phyloP scores from a whole-genome alignment of 1,140 invertebrate genomes.

The Lepidostoma basale region DNA sequence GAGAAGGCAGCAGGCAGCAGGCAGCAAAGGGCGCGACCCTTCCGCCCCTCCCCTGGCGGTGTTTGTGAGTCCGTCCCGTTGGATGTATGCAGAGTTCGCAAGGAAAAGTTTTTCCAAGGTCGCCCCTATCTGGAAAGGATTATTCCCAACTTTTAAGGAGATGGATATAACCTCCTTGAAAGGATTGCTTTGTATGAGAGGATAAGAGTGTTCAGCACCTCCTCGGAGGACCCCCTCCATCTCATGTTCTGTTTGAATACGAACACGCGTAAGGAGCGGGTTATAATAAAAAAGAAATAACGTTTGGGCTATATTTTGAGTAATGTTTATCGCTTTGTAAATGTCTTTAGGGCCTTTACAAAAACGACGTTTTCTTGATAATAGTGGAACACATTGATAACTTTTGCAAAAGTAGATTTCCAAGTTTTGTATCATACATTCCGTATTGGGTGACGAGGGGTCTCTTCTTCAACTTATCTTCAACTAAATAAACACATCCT shows the following conservation, averaged over 20 bases:
- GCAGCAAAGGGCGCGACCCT: too few species aligned
- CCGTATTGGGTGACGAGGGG: not conserved
- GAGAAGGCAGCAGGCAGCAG: too few species aligned
- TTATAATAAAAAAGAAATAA: constrained; percentile 19
- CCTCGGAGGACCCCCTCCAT: not conserved
- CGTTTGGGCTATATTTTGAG: constrained; percentile 21
- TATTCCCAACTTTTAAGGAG: constrained; percentile 34
- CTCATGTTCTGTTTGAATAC: constrained; percentile 6
- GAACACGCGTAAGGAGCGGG: not conserved
- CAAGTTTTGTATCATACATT: not conserved
- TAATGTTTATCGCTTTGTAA: constrained; percentile 30
- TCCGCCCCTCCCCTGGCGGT: too few species aligned
- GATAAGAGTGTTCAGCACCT: constrained; percentile 19
- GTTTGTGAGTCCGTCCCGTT: too few species aligned
- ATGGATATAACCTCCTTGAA: constrained; percentile 32
- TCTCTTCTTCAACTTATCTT: not conserved
- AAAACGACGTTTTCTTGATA: constrained; percentile 14
- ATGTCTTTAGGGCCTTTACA: constrained; percentile 22
- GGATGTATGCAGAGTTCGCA: too few species aligned
- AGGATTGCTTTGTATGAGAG: constrained; percentile 23
- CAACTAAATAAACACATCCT: not conserved
- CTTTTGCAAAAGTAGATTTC: not conserved
- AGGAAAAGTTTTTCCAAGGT: constrained; percentile 35
- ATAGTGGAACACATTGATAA: constrained; percentile 7
- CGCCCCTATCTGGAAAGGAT: constrained; percentile 26